phyloP scores from a whole-genome alignment of 2,797 vertebrate species.

The Chelonia mydas region DNA sequence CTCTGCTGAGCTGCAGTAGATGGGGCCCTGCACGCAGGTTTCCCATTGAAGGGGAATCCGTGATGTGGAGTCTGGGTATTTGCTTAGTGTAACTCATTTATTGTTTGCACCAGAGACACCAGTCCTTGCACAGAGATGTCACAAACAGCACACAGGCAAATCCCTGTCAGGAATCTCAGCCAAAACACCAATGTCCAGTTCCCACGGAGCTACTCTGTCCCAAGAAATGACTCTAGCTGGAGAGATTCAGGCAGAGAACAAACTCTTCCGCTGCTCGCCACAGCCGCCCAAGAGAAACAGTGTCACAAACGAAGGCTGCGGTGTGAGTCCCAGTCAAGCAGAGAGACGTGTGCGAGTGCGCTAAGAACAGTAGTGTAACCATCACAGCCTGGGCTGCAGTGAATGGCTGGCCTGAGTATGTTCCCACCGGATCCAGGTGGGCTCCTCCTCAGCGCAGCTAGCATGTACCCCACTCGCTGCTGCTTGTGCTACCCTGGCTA shows the following conservation, averaged over 20 bases:
- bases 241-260: not conserved
- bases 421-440: too few species aligned
- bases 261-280: not conserved
- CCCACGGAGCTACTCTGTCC: not conserved
- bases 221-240: not conserved
- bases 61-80: not conserved
- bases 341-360: too few species aligned
- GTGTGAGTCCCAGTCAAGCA: too few species aligned
- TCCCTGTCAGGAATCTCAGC: not conserved
- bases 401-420: too few species aligned
- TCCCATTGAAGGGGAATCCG: not conserved
- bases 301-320: not conserved
- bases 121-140: not conserved
- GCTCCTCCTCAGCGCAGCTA: too few species aligned
- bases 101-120: not conserved
- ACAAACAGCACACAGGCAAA: not conserved
- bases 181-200: not conserved
- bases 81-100: not conserved
- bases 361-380: too few species aligned
- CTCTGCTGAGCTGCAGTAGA: not conserved
- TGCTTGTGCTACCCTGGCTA: too few species aligned
- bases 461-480: too few species aligned
- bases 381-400: too few species aligned
- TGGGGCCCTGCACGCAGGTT: not conserved
- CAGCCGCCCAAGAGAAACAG: not conserved